Evolutionary conservation across 2,113 vertebrate species (phyloP), one percentile per base, ranked within the genome.

Genomic region (Coracopsis vasa): DNA sequence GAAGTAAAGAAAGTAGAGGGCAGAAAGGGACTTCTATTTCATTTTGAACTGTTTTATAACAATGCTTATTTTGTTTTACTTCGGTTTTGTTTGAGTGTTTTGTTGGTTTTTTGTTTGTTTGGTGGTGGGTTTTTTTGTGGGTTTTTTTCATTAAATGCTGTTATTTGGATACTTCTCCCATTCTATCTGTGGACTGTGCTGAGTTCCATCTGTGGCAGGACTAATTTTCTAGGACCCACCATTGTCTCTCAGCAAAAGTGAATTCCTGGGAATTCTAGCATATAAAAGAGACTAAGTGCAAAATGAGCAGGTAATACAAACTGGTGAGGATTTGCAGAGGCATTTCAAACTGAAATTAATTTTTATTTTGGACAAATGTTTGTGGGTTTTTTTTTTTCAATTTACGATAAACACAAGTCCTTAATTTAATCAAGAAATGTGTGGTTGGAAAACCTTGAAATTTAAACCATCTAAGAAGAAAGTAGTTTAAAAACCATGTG

Each of bases 301-400:
- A 50, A 80, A 66, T 13, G 20, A 1, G 5, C 19, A 65, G 20
- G 18, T 35, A 79, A 33, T 1, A 4, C 29, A 62, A 37, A 90
- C 71, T 27, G 42, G 42, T 35, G 42, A 90, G 31, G 10, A 50
- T 75, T 83, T 87, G 45, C 18, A 86, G 71, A 74, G 20, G 29
- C 28, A 14, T 61, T 92, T 83, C 54, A 51, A 80, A 75, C 16
- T 20, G 35, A 31, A 83, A 75, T 67, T 71, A 12, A 18, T 71
- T 62, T 71, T 21, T 10, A 28, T 56, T 87, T 58, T 72, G 9
- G 29, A 54, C 80, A 67, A 66, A 39, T 0, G 7, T 10, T 58
- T 35, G 56, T 58, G 11, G 3, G 0, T 0, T 48, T 50, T 2
- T 15, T n/a, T 28, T 58, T 58, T 58, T 23, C 78, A 33, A 58